Conservation (phyloP, 2,888 invertebrate species). For the Lepidochrysops patricia region DNA sequence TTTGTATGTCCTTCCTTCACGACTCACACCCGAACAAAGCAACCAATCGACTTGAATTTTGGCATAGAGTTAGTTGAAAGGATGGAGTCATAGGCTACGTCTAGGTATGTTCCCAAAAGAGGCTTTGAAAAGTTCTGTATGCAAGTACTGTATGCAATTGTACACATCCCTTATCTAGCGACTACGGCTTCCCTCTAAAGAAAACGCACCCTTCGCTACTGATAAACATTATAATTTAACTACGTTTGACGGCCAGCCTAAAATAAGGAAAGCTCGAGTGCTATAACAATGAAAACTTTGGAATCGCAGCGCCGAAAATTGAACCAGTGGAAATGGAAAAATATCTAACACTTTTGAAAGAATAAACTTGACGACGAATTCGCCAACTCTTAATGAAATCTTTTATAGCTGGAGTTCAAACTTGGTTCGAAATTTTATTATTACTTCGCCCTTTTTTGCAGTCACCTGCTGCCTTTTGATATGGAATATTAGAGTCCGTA, state of each 20-base stretch:
- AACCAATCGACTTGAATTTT: too few relatives aligned
- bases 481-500: neutral
- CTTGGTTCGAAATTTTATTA: slow-evolving; percentile 5
- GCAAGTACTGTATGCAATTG: too few relatives aligned
- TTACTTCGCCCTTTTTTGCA: neutral
- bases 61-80: too few relatives aligned
- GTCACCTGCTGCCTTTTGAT: slow-evolving; percentile 5
- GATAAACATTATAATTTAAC: too few relatives aligned
- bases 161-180: too few relatives aligned
- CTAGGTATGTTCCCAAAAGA: too few relatives aligned
- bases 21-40: too few relatives aligned
- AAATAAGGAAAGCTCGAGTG: neutral
- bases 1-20: too few relatives aligned
- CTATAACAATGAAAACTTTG: slow-evolving; percentile 2
- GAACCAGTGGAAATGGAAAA: slow-evolving; percentile 1
- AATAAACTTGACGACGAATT: slow-evolving; percentile 9
- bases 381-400: slow-evolving; percentile 10
- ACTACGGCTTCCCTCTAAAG: too few relatives aligned
- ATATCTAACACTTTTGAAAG: slow-evolving; percentile 12
- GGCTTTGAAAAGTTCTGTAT: too few relatives aligned
- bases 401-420: slow-evolving; percentile 3
- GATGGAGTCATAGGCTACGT: too few relatives aligned
- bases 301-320: slow-evolving; percentile 6
- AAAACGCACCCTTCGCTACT: too few relatives aligned
- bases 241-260: neutral